Percentiles rank a stretch among this genome's conserved stretches.
These are phyloP conservation scores for Panthera leo DNA, from an alignment of 2,113 vertebrate species.

Conservation along the genomic window DNA sequence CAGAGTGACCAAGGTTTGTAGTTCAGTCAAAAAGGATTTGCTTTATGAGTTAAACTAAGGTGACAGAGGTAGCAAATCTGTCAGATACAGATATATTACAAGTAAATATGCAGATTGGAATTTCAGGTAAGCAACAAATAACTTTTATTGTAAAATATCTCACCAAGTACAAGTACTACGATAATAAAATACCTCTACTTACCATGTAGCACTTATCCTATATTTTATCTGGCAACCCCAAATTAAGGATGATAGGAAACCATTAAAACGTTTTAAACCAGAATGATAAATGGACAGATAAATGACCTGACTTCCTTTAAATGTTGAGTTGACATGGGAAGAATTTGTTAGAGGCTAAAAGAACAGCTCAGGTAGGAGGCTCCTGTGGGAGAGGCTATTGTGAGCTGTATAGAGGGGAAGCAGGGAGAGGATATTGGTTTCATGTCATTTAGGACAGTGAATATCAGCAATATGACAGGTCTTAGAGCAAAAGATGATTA, in stretches of 20 bases:
- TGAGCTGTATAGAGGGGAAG: neutral
- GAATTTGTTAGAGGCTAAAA: neutral
- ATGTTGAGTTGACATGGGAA: neutral
- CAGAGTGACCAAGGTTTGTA: neutral
- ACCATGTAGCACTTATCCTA: neutral
- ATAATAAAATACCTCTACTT: neutral
- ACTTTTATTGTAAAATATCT: neutral
- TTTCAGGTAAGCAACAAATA: neutral
- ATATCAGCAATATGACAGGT: neutral
- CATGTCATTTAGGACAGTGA: neutral
- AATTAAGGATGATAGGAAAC: neutral
- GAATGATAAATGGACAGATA: neutral
- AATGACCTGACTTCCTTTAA: neutral
- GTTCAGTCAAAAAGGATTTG: neutral
- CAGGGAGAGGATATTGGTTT: neutral
- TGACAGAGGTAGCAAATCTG: neutral
- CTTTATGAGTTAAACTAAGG: neutral
- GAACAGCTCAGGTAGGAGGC: neutral
- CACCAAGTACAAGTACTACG: neutral
- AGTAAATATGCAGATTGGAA: neutral
- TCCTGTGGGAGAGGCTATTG: neutral
- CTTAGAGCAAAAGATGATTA: neutral
- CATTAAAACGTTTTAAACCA: neutral
- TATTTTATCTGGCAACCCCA: neutral
- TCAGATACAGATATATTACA: neutral